These are phyloP conservation scores for Clarias batrachus DNA, from an alignment of 2,113 vertebrate genomes.

Conservation along the genomic window DNA sequence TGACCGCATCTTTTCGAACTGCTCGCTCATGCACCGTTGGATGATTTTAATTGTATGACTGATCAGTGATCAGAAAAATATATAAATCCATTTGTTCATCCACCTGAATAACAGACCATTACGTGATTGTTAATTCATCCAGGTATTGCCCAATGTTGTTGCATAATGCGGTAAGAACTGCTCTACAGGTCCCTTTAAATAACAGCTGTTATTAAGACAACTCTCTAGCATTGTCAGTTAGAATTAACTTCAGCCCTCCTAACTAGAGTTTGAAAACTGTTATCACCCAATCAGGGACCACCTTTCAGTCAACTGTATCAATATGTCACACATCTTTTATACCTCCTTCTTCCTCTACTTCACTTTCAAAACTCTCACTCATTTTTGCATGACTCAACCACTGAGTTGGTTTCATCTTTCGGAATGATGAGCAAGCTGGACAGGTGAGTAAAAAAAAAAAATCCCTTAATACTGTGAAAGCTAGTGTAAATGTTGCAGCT, in stretches of 20 bases:
- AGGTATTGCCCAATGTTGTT: not conserved
- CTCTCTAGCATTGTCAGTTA: slow-evolving; percentile 42
- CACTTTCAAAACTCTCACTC: slow-evolving; percentile 58
- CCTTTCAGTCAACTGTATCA: slow-evolving; percentile 51
- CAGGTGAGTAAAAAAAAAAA: slow-evolving; percentile 69
- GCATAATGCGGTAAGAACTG: not conserved
- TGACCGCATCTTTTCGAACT: too few relatives aligned
- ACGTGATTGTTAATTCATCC: not conserved
- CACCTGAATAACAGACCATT: not conserved
- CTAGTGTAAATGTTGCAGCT: not conserved
- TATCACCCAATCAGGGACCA: slow-evolving; percentile 71
- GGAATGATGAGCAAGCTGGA: slow-evolving; percentile 77
- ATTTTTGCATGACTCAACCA: slow-evolving; percentile 55
- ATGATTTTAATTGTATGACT: too few relatives aligned
- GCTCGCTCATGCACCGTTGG: too few relatives aligned
- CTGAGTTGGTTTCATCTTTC: slow-evolving; percentile 61
- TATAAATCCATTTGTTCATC: not conserved
- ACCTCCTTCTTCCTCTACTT: slow-evolving; percentile 63
- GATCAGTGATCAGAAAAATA: not conserved
- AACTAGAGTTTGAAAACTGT: slow-evolving; percentile 47
- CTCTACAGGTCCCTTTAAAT: slow-evolving; percentile 24
- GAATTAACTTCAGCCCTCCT: slow-evolving; percentile 57
- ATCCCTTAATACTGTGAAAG: slow-evolving; percentile 31
- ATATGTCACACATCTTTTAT: slow-evolving; percentile 48
- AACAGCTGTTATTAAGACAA: slow-evolving; percentile 17